A percentile compares a stretch with the other conserved stretches of the same genome.
These are phyloP conservation scores for Malthinus flaveolus DNA, from an alignment of 2,888 invertebrate species.

Conservation along the genomic window DNA sequence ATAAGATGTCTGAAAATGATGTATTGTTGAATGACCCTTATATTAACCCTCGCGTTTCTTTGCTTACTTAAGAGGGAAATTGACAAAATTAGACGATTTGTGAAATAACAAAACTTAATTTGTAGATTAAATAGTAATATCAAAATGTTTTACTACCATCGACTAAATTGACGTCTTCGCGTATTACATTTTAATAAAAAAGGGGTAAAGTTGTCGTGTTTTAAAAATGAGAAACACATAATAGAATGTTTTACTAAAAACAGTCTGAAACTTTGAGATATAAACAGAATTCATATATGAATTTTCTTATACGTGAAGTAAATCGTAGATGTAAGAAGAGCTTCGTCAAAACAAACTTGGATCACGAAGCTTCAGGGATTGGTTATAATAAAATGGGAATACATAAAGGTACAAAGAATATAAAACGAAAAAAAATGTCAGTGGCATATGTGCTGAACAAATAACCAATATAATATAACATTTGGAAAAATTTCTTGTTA, in stretches of 20 bases:
- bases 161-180: slow-evolving; percentile 9
- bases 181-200: slow-evolving; percentile 28
- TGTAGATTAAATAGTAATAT: slow-evolving; percentile 7
- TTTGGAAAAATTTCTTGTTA: slow-evolving; percentile 22
- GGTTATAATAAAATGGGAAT: slow-evolving; percentile 55
- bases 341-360: slow-evolving; percentile 43
- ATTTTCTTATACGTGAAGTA: slow-evolving; percentile 35
- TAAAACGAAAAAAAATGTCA: slow-evolving; percentile 52
- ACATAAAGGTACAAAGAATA: slow-evolving; percentile 53
- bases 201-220: slow-evolving; percentile 37
- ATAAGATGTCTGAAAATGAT: slow-evolving; percentile 54
- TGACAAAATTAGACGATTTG: slow-evolving; percentile 39
- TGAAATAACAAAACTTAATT: slow-evolving; percentile 13
- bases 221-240: slow-evolving; percentile 34
- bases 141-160: not conserved
- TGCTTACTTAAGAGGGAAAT: slow-evolving; percentile 42
- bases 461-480: slow-evolving; percentile 34
- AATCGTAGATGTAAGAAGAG: slow-evolving; percentile 40
- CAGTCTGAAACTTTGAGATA: slow-evolving; percentile 39
- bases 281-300: slow-evolving; percentile 36
- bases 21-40: slow-evolving; percentile 49
- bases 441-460: slow-evolving; percentile 51
- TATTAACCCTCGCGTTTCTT: slow-evolving; percentile 31
- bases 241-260: slow-evolving; percentile 41
- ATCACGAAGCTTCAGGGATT: slow-evolving; percentile 48